Evolutionary conservation across 64 coral and sea anemone species (phyloP).

Genomic region (Montipora efflorescens): DNA sequence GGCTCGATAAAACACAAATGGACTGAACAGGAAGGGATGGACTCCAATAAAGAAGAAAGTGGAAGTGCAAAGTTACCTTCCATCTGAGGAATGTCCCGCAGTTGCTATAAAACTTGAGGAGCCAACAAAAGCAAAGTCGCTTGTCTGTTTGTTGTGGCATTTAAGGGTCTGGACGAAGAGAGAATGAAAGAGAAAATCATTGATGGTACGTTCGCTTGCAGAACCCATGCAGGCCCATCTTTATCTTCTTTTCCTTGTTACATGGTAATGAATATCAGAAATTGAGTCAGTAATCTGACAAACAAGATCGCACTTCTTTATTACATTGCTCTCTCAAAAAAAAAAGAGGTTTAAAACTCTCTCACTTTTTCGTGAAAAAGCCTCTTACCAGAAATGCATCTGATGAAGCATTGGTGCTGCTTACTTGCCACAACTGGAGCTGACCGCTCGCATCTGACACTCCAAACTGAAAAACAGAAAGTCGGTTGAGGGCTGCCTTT

Average conservation of each 20-base stretch:
- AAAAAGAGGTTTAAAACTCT: neutral
- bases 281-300: too few species aligned
- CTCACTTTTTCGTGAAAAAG: neutral
- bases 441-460: slow-evolving; percentile 83
- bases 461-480: slow-evolving; percentile 63
- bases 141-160: slow-evolving; percentile 98
- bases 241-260: too few species aligned
- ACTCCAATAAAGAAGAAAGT: too few species aligned
- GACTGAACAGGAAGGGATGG: too few species aligned
- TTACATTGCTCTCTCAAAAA: too few species aligned
- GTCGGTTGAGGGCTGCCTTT: neutral
- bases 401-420: slow-evolving; percentile 74
- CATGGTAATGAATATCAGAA: too few species aligned
- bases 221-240: too few species aligned
- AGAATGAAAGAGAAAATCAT: neutral
- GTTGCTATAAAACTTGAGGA: slow-evolving; percentile 94
- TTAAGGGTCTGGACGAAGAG: slow-evolving; percentile 77
- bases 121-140: slow-evolving; percentile 88
- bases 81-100: slow-evolving; percentile 90
- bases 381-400: slow-evolving; percentile 77
- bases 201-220: neutral
- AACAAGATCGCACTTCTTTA: too few species aligned
- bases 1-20: too few species aligned
- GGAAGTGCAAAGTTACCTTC: slow-evolving; percentile 53
- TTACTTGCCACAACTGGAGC: slow-evolving; percentile 87